A percentile compares a stretch with the other conserved stretches of the same genome.
These are phyloP conservation scores for Enhydra lutris DNA, from an alignment of 2,113 vertebrate species.

Conservation along the genomic window DNA sequence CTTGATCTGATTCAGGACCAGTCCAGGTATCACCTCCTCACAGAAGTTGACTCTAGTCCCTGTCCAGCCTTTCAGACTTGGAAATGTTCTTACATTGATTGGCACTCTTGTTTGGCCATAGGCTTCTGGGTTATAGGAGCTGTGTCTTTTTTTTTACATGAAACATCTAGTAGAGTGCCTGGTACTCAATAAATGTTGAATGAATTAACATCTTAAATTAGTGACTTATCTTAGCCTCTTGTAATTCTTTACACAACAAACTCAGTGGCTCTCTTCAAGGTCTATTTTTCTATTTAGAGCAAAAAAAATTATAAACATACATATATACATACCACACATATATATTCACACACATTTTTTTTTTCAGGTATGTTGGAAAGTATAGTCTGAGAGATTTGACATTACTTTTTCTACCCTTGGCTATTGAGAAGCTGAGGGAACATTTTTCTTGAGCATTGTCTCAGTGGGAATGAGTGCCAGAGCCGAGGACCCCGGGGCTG, in stretches of 20 bases:
- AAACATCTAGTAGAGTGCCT: not conserved
- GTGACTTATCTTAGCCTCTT: not conserved
- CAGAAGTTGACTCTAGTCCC: not conserved
- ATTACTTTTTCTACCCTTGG: not conserved
- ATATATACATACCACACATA: accelerated
- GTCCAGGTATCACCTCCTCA: not conserved
- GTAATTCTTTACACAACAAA: not conserved
- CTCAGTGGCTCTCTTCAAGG: not conserved
- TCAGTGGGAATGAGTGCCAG: not conserved
- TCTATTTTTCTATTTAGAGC: not conserved
- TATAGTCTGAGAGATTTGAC: not conserved
- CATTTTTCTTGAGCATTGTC: not conserved
- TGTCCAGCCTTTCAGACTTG: not conserved
- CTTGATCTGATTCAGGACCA: not conserved
- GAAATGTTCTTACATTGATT: not conserved
- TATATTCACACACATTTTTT: not conserved
- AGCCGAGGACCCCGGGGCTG: not conserved
- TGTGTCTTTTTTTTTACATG: not conserved
- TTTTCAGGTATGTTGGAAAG: not conserved
- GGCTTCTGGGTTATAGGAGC: not conserved
- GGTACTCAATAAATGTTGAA: conserved; percentile 10
- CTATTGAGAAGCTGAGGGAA: not conserved
- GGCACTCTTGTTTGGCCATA: not conserved
- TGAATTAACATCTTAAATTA: not conserved
- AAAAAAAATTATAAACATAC: not conserved